A percentile compares a stretch with the other conserved stretches of the same genome.
phyloP scores from a whole-genome alignment of 2,888 invertebrate genomes.

The Drosophila kuntzei region DNA sequence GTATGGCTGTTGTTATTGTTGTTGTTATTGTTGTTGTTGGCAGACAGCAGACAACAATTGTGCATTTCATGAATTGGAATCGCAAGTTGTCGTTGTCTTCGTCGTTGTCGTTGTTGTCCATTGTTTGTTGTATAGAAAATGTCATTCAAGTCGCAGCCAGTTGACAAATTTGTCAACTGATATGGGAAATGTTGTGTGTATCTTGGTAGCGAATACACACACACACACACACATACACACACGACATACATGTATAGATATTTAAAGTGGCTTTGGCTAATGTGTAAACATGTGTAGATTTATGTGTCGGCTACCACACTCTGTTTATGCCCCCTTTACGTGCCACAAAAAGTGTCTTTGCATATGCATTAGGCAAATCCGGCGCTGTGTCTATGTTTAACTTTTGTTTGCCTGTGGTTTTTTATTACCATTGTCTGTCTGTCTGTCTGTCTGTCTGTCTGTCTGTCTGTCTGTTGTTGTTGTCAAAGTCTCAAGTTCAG shows the following conservation, averaged over 20 bases:
- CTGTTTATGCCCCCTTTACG: conserved; percentile 20
- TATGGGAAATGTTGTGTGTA: conserved; percentile 67
- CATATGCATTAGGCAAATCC: conserved; percentile 52
- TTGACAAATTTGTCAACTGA: conserved; percentile 81
- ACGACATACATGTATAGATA: conserved; percentile 9
- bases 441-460: conserved; percentile 20
- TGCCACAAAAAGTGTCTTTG: conserved; percentile 35
- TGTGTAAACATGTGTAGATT: conserved; percentile 71
- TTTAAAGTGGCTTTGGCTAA: conserved; percentile 52
- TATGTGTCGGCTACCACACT: conserved; percentile 48
- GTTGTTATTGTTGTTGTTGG: conserved; percentile 35
- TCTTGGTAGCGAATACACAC: conserved; percentile 41
- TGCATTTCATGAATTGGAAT: conserved; percentile 77
- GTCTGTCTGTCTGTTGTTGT: conserved; percentile 28
- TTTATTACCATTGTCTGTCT: conserved; percentile 26
- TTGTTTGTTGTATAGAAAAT: conserved; percentile 68
- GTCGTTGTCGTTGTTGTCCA: conserved; percentile 44
- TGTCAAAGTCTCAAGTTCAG: conserved; percentile 79
- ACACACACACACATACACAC: conserved; percentile 3
- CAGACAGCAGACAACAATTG: conserved; percentile 76
- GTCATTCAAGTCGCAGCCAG: conserved; percentile 73
- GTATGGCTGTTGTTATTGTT: conserved; percentile 16
- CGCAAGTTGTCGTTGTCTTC: conserved; percentile 27
- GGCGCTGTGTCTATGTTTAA: conserved; percentile 29
- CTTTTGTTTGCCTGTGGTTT: conserved; percentile 51